A percentile compares a stretch with the other conserved stretches of the same genome.
phyloP scores from a whole-genome alignment of 2,797 vertebrate genomes.

The Loriculus beryllinus region DNA sequence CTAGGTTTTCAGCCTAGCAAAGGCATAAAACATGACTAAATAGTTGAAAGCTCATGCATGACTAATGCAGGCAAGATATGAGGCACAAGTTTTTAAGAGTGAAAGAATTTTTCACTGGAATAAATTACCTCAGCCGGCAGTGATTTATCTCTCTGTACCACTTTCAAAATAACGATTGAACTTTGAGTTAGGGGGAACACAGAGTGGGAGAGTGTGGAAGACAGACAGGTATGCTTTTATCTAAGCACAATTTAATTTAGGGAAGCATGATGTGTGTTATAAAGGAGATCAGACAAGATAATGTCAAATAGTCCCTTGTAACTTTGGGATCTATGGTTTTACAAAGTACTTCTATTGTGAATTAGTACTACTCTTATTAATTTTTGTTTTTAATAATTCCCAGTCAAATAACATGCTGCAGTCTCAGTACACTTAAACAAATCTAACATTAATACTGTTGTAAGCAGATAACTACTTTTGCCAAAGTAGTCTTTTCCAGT shows the following conservation, averaged over 20 bases:
- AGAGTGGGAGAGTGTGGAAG: neutral
- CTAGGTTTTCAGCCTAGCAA: neutral
- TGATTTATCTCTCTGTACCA: neutral
- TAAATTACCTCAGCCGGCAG: neutral
- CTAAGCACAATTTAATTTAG: neutral
- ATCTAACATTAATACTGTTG: neutral
- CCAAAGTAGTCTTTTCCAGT: neutral
- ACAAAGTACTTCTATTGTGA: neutral
- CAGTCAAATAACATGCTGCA: neutral
- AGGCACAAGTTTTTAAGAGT: neutral
- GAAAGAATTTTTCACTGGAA: neutral
- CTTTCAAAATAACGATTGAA: neutral
- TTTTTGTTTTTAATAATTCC: neutral
- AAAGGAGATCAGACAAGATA: neutral
- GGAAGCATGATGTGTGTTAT: neutral
- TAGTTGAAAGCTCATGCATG: neutral
- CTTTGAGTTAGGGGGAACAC: neutral
- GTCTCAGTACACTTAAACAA: neutral
- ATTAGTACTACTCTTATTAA: neutral
- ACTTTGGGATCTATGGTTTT: neutral
- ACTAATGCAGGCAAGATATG: neutral
- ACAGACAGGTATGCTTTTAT: neutral
- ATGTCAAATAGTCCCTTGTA: neutral
- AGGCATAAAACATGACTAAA: neutral
- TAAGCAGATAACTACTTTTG: neutral